Evolutionary conservation across 1,140 invertebrate species (phyloP), one percentile per base, ranked within the genome.

Genomic region (Drosophila nigromelanica): DNA sequence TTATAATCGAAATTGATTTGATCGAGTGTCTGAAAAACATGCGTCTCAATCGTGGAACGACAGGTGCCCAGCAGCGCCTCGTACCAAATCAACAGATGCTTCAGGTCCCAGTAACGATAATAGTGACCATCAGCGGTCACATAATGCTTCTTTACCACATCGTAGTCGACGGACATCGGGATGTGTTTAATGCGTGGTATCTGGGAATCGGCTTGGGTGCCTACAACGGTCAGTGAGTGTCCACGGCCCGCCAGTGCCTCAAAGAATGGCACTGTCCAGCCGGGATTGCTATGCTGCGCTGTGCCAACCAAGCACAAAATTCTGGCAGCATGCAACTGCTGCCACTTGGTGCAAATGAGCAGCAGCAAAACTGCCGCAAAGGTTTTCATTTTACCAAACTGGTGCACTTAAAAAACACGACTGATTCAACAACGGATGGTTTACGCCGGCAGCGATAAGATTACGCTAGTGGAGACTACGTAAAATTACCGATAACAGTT

Each of bases 11-110:
- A 12, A 0, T 6, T 3, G 1, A 42, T 0, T 2, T 58, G 2
- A 2, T 50, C n/a, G 1, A 18, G 3, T 1, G 51, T 0, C 4
- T 74, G 43, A 0, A 37, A 24, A 4, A 45, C 14, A 4, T 50
- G 4, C 14, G 58, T 33, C 1, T 56, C 30, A 4, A 73, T 8
- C 2, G 73, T 7, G 0, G 52, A 14, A 2, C 61, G 48, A 30
- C 86, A 90, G 35, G 42, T 79, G 50, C 58, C 73, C 54, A 90
- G 40, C 18, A 76, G 10, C 0, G 58, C 71, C 14, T 81, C 81
- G 48, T 85, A 81, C 72, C 71, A 90, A 8, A 90, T 78, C 12
- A 78, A 8, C 14, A 90, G 11, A 7, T 81, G 76, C 37, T 71
- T 69, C 0, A 80, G 33, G 8, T 71, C 48, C 43, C 69, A 68